A percentile compares a stretch with the other conserved stretches of the same genome.
These are phyloP conservation scores for Spialia ferax DNA, from an alignment of 2,888 invertebrate species.

Conservation along the genomic window DNA sequence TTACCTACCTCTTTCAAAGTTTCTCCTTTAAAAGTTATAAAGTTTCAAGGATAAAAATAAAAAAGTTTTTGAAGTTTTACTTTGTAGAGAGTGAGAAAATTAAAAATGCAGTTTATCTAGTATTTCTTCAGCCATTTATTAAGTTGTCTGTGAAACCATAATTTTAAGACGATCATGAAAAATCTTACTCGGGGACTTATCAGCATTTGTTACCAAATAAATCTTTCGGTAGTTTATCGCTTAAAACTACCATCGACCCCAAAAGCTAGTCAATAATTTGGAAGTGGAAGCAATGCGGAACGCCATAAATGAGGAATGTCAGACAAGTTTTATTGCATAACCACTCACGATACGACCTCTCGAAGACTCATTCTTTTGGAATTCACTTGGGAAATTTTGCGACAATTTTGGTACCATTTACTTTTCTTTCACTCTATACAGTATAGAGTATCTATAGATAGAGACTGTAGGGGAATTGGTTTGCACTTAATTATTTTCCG, in stretches of 20 bases:
- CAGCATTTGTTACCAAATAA: slow-evolving; percentile 57
- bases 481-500: too few species aligned
- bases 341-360: slow-evolving; percentile 12
- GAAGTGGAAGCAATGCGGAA: slow-evolving; percentile 66
- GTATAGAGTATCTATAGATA: too few species aligned
- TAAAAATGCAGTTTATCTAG: too few species aligned
- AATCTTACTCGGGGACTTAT: too few species aligned
- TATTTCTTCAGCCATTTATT: too few species aligned
- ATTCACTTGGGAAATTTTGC: neutral
- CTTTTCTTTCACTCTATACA: too few species aligned
- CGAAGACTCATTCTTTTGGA: neutral
- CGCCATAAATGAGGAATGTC: slow-evolving; percentile 61
- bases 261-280: slow-evolving; percentile 64
- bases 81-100: too few species aligned
- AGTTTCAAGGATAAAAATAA: neutral
- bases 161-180: too few species aligned
- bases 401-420: neutral
- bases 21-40: neutral
- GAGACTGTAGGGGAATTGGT: too few species aligned
- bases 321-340: slow-evolving; percentile 61
- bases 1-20: neutral
- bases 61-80: too few species aligned
- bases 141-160: too few species aligned
- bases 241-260: slow-evolving; percentile 57
- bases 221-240: slow-evolving; percentile 56